These are phyloP conservation scores for Enteromius trimaculatus DNA, from an alignment of 2,797 vertebrate species.

Conservation along the genomic window DNA sequence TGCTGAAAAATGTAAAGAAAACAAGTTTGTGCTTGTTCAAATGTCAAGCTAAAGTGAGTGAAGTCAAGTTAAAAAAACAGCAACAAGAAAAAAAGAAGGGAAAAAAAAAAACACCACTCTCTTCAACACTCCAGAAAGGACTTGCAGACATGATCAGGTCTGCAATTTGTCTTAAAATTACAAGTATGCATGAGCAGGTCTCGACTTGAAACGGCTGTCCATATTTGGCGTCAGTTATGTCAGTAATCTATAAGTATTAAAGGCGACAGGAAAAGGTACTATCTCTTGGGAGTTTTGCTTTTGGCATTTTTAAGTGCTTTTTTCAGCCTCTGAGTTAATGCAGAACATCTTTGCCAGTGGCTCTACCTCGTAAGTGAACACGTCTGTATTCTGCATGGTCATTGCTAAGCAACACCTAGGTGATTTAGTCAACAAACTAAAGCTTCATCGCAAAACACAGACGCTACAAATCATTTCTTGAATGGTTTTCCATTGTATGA, in stretches of 20 bases:
- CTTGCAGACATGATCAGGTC: slow-evolving; percentile 40
- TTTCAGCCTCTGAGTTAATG: slow-evolving; percentile 13
- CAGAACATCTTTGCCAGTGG: slow-evolving; percentile 25
- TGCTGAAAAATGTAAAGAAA: neutral
- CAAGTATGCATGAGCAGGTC: slow-evolving; percentile 36
- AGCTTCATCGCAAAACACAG: slow-evolving; percentile 21
- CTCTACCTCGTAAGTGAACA: slow-evolving; percentile 1
- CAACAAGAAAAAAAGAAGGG: neutral
- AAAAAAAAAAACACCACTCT: neutral
- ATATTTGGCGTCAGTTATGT: slow-evolving; percentile 44
- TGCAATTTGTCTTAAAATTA: slow-evolving; percentile 58
- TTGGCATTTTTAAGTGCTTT: slow-evolving; percentile 16
- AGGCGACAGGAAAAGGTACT: slow-evolving; percentile 56
- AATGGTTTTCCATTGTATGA: slow-evolving; percentile 41
- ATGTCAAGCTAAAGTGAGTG: neutral
- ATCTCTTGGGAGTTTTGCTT: slow-evolving; percentile 36
- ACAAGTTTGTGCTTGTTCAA: neutral
- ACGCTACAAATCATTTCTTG: slow-evolving; percentile 41
- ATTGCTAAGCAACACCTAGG: slow-evolving; percentile 52
- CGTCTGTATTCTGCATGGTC: slow-evolving; percentile 1
- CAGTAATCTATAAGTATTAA: slow-evolving; percentile 20
- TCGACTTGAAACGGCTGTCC: slow-evolving; percentile 25
- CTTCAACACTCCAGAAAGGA: neutral
- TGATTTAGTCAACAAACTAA: slow-evolving; percentile 58
- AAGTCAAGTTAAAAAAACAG: neutral